Evolutionary conservation across 2,888 invertebrate species (phyloP), one percentile per base, ranked within the genome.

Genomic region (Chymomyza amoena): DNA sequence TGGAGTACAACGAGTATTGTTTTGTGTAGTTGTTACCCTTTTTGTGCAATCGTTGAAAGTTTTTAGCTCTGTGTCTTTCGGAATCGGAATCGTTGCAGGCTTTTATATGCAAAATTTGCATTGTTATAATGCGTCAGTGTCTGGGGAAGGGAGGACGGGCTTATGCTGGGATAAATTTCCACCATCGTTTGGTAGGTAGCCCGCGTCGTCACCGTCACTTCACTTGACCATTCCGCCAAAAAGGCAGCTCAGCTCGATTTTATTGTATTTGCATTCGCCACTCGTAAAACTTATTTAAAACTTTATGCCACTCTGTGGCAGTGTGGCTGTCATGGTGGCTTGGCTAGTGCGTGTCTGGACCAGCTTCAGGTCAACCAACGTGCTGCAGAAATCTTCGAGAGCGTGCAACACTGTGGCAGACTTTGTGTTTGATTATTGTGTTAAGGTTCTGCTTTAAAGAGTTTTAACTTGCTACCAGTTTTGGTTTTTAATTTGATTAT

Each of bases 251-350:
- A 32, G 7, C 83, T 84, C 68, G 78, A 84, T 84, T 85, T 85
- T 85, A 89, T 87, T 87, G 85, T 87, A 77, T 80, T 81, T 86
- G 78, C 88, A 89, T 78, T 88, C 86, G 80, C 80, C 82, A 79
- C 87, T 85, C 86, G 80, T 82, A 88, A 88, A 88, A 89, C 88
- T 89, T 88, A 84, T 87, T 84, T 84, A 88, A 86, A 83, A 82
- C 72, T 89, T 81, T 80, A 77, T 83, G 78, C 84, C 76, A 78
- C 88, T 59, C n/a, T n/a, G n/a, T n/a, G n/a, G n/a, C n/a, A n/a
- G n/a, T n/a, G n/a, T 76, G 70, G 78, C 72, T 72, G 15, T 36
- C 72, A 78, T 71, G 72, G 32, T 32, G 6, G 16, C 60, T 10
- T 32, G 6, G 16, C 60, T 10, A 16, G 36, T 60, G 60, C 32